Evolutionary conservation across 2,113 vertebrate genomes (phyloP), one percentile per base, ranked within the genome.

Genomic region (Phainopepla nitens): DNA sequence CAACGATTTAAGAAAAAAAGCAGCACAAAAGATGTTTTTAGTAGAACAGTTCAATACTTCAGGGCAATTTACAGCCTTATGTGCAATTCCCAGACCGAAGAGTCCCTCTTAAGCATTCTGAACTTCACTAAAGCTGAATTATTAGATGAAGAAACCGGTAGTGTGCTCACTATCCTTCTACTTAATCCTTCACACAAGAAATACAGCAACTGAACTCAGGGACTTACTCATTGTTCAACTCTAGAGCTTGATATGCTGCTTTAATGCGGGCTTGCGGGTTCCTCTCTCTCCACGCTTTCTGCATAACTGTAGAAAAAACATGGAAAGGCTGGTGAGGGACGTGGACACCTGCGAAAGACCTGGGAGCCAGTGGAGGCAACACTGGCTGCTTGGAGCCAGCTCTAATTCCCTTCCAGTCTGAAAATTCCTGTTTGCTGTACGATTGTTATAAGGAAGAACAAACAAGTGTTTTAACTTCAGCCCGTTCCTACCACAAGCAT

Each of bases 201-300:
- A 45, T 6, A 42, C 20, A 61, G 54, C 82, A 90, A 89, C 13
- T 70, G 88, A 86, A 58, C 10, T 66, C 19, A 22, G 22, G 57
- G 64, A 99, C 99, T 99, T 97, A 99, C 99, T 99, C 99, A n/a
- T 99, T 99, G 97, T 99, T 99, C 95, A 99, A 91, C 96, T 99
- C 99, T 53, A 99, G 98, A 86, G 99, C 99, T 98, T 99, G 99
- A 92, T 99, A 98, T 1, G 99, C 99, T 95, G 99, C 99, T 98
- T 99, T 99, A 93, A 99, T 99, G 93, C 99, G 98, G 94, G 99
- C 99, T 91, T 99, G 99, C 68, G 99, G 99, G 97, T 99, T 99
- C 97, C 99, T 99, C 97, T 99, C 99, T 60, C 99, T 97, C 99
- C 99, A 99, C 6, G 99, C 99, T 94, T 99, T 99, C 98, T 99